A percentile compares a stretch with the other conserved stretches of the same genome.
Evolutionary conservation across 2,797 vertebrate genomes (phyloP).

Genomic region (Tokudaia muenninki): DNA sequence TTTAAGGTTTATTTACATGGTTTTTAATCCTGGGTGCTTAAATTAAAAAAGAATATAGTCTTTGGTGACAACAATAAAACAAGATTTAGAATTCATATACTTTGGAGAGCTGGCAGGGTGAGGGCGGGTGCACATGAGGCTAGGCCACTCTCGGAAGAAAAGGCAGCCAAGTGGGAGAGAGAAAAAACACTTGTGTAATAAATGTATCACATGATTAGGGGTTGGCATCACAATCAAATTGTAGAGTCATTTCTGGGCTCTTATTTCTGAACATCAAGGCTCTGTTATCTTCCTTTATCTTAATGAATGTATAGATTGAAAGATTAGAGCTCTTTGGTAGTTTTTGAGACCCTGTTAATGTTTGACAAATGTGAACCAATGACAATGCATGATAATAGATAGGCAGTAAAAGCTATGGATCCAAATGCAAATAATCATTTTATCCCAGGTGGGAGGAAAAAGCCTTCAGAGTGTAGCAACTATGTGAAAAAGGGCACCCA

Average conservation of each 20-base stretch:
- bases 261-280: conserved; percentile 56
- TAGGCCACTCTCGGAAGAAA: not conserved
- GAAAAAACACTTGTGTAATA: conserved; percentile 44
- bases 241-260: conserved; percentile 52
- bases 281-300: conserved; percentile 62
- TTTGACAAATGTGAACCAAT: conserved; percentile 33
- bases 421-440: conserved; percentile 4
- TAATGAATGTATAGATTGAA: conserved; percentile 57
- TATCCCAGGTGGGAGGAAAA: not conserved
- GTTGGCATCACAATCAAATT: conserved; percentile 30
- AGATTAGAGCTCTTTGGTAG: conserved; percentile 18
- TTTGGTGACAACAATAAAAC: conserved; percentile 38
- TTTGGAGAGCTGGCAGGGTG: conserved; percentile 1
- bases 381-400: not conserved
- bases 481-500: not conserved
- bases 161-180: not conserved
- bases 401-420: conserved; percentile 25
- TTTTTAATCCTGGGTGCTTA: conserved; percentile 56
- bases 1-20: conserved; percentile 57
- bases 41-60: conserved; percentile 62
- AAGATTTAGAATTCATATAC: conserved; percentile 51
- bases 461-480: not conserved
- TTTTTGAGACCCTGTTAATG: conserved; percentile 41
- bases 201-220: not conserved
- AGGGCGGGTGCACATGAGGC: not conserved